Evolutionary conservation across 2,113 vertebrate genomes (phyloP).

Genomic region (Hyla sarda): DNA sequence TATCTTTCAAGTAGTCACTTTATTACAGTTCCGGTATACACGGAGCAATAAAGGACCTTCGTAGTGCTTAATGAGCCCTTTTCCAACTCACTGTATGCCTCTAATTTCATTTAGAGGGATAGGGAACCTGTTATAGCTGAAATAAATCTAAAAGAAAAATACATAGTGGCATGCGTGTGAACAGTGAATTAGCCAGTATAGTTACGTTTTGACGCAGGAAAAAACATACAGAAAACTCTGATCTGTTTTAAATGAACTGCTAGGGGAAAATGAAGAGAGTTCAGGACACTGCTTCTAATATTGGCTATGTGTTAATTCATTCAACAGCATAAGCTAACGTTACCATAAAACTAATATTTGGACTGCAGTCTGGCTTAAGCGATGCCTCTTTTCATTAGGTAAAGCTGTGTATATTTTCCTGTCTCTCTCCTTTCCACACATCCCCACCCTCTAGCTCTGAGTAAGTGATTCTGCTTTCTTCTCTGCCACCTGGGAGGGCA

Average conservation of each 20-base stretch:
- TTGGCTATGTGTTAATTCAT: not conserved
- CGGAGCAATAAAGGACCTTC: no score
- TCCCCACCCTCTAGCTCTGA: not conserved
- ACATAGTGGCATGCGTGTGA: no score
- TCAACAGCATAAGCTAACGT: not conserved
- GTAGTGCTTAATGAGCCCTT: no score
- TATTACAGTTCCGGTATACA: no score
- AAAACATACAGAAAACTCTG: not conserved
- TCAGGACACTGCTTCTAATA: not conserved
- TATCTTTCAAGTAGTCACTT: no score
- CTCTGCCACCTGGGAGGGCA: constrained; percentile 43
- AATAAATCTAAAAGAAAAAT: no score
- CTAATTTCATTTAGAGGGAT: no score
- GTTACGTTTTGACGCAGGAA: no score
- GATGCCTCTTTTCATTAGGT: not conserved
- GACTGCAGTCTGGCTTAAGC: not conserved
- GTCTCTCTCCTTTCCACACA: not conserved
- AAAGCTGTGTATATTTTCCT: constrained; percentile 16
- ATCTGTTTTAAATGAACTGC: not conserved
- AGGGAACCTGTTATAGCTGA: no score
- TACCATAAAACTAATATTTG: not conserved
- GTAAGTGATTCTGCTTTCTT: constrained; percentile 23
- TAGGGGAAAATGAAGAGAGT: not conserved
- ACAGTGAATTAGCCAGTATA: no score
- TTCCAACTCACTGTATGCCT: no score